phyloP scores from a whole-genome alignment of 2,888 invertebrate genomes.

The Andrena camellia region DNA sequence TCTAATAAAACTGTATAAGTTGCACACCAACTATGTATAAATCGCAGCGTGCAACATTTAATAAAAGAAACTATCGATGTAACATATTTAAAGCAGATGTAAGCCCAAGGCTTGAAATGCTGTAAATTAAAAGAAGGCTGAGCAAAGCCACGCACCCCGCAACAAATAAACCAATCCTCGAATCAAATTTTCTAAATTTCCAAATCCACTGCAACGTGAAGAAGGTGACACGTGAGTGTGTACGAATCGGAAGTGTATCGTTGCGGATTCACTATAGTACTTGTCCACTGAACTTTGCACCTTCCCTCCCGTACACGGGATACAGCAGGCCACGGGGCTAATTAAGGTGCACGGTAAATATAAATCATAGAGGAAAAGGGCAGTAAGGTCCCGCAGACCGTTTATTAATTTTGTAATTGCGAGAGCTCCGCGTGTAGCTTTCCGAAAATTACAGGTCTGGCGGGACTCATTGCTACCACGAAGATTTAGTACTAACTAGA shows the following conservation, averaged over 20 bases:
- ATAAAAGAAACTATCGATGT: too few relatives aligned
- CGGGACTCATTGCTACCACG: constrained; percentile 74
- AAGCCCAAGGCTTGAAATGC: too few relatives aligned
- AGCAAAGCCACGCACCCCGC: too few relatives aligned
- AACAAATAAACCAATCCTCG: not conserved
- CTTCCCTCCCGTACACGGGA: constrained; percentile 29
- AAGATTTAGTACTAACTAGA: constrained; percentile 78
- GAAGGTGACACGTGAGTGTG: not conserved
- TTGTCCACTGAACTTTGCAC: constrained; percentile 60
- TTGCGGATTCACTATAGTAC: not conserved
- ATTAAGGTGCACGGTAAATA: constrained; percentile 77
- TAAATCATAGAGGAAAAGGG: constrained; percentile 75
- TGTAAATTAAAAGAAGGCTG: not conserved
- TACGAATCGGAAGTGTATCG: not conserved
- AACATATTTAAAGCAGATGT: too few relatives aligned
- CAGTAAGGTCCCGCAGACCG: constrained; percentile 71
- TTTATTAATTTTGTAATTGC: constrained; percentile 83
- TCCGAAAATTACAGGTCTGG: constrained; percentile 79
- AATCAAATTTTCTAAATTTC: not conserved
- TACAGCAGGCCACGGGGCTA: constrained; percentile 64
- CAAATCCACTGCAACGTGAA: not conserved
- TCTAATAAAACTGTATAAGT: too few relatives aligned
- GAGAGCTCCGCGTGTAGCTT: constrained; percentile 73
- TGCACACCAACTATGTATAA: too few relatives aligned
- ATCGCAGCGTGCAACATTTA: too few relatives aligned